phyloP scores from a whole-genome alignment of 2,797 vertebrate genomes.

The Pseudotriccus pelzelni region DNA sequence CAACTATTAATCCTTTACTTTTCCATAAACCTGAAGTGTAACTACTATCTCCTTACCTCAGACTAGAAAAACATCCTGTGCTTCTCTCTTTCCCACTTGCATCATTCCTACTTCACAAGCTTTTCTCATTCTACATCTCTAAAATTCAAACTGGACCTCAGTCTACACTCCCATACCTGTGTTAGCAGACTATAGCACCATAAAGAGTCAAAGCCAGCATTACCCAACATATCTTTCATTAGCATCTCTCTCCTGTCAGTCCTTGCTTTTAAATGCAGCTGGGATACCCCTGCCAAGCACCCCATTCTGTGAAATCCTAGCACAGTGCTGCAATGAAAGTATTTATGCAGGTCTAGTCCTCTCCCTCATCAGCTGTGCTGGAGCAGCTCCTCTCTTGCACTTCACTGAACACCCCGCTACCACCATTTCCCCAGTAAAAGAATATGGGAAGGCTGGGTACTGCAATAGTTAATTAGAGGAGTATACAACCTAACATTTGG shows the following conservation, averaged over 20 bases:
- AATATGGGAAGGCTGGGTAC: not conserved
- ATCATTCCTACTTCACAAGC: not conserved
- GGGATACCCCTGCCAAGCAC: not conserved
- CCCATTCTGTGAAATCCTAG: not conserved
- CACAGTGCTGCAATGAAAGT: not conserved
- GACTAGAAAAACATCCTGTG: not conserved
- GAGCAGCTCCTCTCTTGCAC: not conserved
- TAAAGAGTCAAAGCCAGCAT: not conserved
- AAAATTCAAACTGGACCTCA: not conserved
- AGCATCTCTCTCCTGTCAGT: not conserved
- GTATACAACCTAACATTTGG: not conserved
- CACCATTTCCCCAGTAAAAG: not conserved
- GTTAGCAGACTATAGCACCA: not conserved
- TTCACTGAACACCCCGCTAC: not conserved
- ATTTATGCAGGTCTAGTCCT: not conserved
- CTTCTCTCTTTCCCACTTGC: not conserved
- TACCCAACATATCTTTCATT: not conserved
- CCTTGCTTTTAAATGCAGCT: not conserved
- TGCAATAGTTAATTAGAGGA: fast-evolving
- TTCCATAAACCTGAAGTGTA: not conserved
- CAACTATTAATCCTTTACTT: not conserved
- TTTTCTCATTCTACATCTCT: not conserved
- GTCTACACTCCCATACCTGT: not conserved
- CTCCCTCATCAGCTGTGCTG: not conserved
- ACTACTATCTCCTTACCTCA: not conserved